Base-by-base conservation (phyloP, 2,888 invertebrate species). In the Suillia variegata region DNA sequence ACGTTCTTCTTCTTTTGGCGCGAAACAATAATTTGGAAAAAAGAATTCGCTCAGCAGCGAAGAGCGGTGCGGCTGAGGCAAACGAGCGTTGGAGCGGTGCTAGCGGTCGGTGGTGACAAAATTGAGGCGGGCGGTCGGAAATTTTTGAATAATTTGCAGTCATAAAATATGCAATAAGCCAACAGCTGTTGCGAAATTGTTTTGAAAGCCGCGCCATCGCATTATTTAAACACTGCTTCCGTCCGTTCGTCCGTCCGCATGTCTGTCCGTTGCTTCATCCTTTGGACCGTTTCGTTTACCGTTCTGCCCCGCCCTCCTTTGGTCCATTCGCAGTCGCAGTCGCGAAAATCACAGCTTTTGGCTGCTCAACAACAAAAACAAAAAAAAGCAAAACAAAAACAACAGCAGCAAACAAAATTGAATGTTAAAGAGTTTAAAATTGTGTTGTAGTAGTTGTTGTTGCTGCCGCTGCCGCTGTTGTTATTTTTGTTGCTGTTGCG, bases 81-180 rank as follows among this genome's bases (percentile, higher is more conserved):
- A n/a, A n/a, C n/a, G 12, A 47, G 21, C 17, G 24, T 26, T 21
- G 48, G 65, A n/a, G n/a, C n/a, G n/a, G n/a, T n/a, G n/a, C n/a
- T n/a, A n/a, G n/a, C n/a, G n/a, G n/a, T n/a, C n/a, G n/a, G n/a
- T n/a, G n/a, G n/a, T n/a, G n/a, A n/a, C n/a, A n/a, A n/a, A n/a
- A n/a, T n/a, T n/a, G 59, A 62, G 65, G 67, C 64, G 67, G 70
- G 67, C 67, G 31, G 56, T 69, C 68, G 70, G 68, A 70, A 76
- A 71, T 73, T 77, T 81, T 78, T 80, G 80, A 80, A 80, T 80
- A 80, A 80, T 80, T 81, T 81, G 77, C 78, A 78, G 78, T 75
- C 79, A 80, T 80, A 80, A 80, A 80, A 80, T 80, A 80, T 80
- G 78, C 78, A 80, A 81, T 80, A 80, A 80, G 80, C 78, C 78